These are phyloP conservation scores for Adelphocoris suturalis DNA, from an alignment of 2,888 invertebrate genomes.

Conservation along the genomic window DNA sequence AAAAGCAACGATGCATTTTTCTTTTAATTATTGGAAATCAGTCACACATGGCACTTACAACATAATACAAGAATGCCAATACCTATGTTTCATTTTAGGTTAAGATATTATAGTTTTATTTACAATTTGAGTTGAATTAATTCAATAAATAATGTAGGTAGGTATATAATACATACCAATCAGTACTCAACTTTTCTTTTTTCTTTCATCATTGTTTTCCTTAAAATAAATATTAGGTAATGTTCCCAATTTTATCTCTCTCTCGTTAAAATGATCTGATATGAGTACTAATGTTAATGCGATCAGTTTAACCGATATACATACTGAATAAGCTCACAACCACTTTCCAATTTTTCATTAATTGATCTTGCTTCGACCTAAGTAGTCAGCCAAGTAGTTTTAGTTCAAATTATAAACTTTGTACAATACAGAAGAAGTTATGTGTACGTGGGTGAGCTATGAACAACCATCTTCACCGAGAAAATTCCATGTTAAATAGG, in stretches of 20 bases:
- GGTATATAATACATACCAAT: not conserved
- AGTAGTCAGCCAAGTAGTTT: not conserved
- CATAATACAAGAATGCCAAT: conserved; percentile 70
- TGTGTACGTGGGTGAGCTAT: not conserved
- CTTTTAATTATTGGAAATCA: conserved; percentile 57
- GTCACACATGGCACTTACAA: conserved; percentile 70
- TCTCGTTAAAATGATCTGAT: conserved; percentile 36
- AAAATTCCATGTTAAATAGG: not conserved
- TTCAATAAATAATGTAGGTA: conserved; percentile 48
- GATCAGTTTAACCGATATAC: conserved; percentile 37
- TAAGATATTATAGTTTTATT: conserved; percentile 50
- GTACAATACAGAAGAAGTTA: not conserved
- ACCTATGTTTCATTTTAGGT: conserved; percentile 37
- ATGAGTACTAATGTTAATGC: conserved; percentile 45
- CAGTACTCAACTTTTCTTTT: not conserved
- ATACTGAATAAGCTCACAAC: conserved; percentile 50
- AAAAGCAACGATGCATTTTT: conserved; percentile 46
- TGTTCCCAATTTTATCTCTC: conserved; percentile 9
- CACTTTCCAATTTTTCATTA: not conserved
- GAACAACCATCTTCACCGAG: not conserved
- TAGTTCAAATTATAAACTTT: not conserved
- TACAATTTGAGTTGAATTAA: conserved; percentile 63
- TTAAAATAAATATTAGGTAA: conserved; percentile 45
- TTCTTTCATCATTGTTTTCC: not conserved
- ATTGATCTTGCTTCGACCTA: not conserved